Conservation (phyloP, 2,888 invertebrate species). For the Leucozona laternaria region DNA sequence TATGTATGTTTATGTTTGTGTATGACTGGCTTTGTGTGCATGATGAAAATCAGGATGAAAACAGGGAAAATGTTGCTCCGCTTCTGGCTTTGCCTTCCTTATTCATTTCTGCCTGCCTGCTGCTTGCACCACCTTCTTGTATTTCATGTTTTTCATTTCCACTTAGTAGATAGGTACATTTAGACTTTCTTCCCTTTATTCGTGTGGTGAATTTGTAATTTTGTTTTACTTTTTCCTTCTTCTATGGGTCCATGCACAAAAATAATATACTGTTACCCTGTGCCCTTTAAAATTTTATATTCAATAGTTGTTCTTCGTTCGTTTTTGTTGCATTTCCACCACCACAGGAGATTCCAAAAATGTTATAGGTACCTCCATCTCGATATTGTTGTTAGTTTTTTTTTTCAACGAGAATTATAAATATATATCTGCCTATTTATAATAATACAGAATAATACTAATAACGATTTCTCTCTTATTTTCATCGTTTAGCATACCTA, state of each 20-base stretch:
- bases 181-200: slow-evolving; percentile 32
- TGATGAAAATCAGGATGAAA: slow-evolving; percentile 30
- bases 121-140: slow-evolving; percentile 18
- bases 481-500: slow-evolving; percentile 21
- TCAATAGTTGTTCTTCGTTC: slow-evolving; percentile 24
- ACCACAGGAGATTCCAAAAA: slow-evolving; percentile 20
- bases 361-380: background rate
- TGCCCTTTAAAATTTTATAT: slow-evolving; percentile 26
- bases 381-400: background rate
- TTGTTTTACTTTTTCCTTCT: slow-evolving; percentile 38
- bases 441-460: background rate
- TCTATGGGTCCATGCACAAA: slow-evolving; percentile 26
- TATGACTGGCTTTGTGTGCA: background rate
- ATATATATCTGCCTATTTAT: background rate
- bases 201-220: slow-evolving; percentile 52
- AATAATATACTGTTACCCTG: slow-evolving; percentile 34
- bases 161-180: too few species aligned
- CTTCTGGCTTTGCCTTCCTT: background rate
- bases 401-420: background rate
- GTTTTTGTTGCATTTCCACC: slow-evolving; percentile 22
- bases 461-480: slow-evolving; percentile 1
- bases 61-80: slow-evolving; percentile 57
- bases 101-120: slow-evolving; percentile 1
- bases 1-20: slow-evolving; percentile 7
- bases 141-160: background rate